These are phyloP conservation scores for Tribolium freemani DNA, from an alignment of 2,888 invertebrate genomes.

Conservation along the genomic window DNA sequence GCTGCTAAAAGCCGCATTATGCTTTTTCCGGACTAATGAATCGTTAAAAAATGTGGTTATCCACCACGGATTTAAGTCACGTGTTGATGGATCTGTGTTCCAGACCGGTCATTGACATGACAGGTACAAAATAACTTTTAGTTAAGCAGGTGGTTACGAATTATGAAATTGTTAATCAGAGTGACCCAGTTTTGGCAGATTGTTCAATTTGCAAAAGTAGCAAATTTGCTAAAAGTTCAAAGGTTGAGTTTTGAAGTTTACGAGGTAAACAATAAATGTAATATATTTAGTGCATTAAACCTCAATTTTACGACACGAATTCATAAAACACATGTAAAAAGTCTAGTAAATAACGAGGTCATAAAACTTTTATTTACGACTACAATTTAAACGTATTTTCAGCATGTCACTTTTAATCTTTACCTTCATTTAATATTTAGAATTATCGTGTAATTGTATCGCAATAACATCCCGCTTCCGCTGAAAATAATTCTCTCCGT, in stretches of 20 bases:
- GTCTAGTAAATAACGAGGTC: constrained; percentile 27
- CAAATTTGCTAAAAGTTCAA: background rate
- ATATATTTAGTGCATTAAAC: constrained; percentile 15
- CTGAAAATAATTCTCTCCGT: background rate
- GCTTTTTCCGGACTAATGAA: constrained; percentile 10
- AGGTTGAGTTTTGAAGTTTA: constrained; percentile 8
- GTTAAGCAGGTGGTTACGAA: constrained; percentile 1
- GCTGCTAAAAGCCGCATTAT: constrained; percentile 2
- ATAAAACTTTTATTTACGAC: constrained; percentile 30
- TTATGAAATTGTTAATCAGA: background rate
- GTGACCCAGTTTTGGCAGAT: background rate
- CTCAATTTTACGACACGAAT: constrained; percentile 9
- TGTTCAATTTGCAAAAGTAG: background rate
- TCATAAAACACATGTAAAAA: constrained; percentile 32
- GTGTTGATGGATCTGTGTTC: constrained; percentile 8
- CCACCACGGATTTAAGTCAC: background rate
- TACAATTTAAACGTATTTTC: background rate
- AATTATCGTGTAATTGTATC: constrained; percentile 11
- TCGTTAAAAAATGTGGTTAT: constrained; percentile 12
- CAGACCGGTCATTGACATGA: background rate
- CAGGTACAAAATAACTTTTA: background rate
- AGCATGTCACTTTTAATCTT: background rate
- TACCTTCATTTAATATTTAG: background rate
- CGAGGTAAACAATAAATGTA: constrained; percentile 11
- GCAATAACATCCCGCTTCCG: constrained; percentile 8